Percentiles rank a stretch among this genome's conserved stretches.
Evolutionary conservation across 2,113 vertebrate species (phyloP).

Genomic region (Bubo blakistoni): DNA sequence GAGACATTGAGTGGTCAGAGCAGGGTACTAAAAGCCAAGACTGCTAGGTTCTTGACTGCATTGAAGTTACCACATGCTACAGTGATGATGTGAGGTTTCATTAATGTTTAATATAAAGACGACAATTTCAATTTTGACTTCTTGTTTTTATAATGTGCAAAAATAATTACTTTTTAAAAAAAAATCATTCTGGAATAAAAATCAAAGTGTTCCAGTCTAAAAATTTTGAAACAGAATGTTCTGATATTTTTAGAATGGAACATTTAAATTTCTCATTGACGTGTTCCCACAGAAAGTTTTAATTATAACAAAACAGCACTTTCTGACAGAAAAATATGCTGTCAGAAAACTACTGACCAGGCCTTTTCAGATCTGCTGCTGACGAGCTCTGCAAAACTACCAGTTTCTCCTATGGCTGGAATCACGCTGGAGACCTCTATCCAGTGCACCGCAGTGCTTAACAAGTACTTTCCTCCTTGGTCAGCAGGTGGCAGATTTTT

Average conservation of each 20-base stretch:
- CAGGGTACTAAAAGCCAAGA: neutral
- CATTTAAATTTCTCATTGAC: neutral
- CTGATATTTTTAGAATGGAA: neutral
- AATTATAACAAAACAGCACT: neutral
- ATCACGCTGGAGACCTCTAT: fast-evolving
- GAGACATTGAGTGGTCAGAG: neutral
- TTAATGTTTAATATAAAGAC: neutral
- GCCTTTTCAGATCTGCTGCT: neutral
- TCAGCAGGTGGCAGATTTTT: conserved; percentile 30
- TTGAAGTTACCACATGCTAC: neutral
- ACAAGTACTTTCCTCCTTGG: neutral
- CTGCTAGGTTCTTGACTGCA: neutral
- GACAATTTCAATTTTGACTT: neutral
- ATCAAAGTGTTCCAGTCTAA: neutral
- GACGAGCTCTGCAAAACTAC: neutral
- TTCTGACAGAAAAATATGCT: neutral
- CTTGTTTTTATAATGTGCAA: neutral
- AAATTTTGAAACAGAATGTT: neutral
- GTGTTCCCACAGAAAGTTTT: neutral
- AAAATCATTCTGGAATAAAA: neutral
- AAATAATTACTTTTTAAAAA: neutral
- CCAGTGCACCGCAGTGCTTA: fast-evolving
- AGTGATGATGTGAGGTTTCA: neutral
- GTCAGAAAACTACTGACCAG: neutral
- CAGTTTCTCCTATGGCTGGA: neutral